Evolutionary conservation across 2,888 invertebrate genomes (phyloP).

Genomic region (Heliconius charithonia): DNA sequence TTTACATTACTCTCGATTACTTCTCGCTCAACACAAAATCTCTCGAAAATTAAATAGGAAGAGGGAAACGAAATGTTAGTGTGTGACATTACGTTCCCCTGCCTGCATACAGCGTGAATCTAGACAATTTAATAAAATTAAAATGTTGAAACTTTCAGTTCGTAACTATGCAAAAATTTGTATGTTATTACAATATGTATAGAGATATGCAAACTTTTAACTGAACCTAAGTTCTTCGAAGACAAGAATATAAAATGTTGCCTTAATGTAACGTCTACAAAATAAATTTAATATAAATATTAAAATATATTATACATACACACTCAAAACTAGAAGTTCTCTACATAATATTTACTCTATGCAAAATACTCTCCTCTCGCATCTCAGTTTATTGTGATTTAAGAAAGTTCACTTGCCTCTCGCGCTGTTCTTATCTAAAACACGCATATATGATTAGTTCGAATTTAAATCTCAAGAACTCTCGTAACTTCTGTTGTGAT

Average conservation of each 20-base stretch:
- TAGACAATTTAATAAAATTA: too few species aligned
- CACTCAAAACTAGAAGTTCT: neutral
- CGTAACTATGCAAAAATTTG: neutral
- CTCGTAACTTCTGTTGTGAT: slow-evolving; percentile 10
- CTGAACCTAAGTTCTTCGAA: neutral
- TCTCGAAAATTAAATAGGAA: neutral
- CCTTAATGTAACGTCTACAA: neutral
- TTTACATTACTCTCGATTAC: too few species aligned
- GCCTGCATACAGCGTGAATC: too few species aligned
- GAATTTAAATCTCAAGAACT: slow-evolving; percentile 12
- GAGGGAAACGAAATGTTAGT: neutral
- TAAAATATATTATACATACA: slow-evolving; percentile 5
- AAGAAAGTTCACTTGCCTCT: slow-evolving; percentile 33
- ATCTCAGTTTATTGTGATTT: slow-evolving; percentile 40
- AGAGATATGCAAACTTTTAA: neutral
- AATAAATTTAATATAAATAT: slow-evolving; percentile 2
- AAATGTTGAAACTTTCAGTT: neutral
- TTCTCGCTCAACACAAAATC: too few species aligned
- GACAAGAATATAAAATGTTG: neutral
- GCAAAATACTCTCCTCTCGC: slow-evolving; percentile 37
- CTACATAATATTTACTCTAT: slow-evolving; percentile 35
- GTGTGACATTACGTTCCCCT: too few species aligned
- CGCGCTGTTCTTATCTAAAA: slow-evolving; percentile 35
- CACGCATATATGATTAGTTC: slow-evolving; percentile 34
- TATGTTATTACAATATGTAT: neutral